These are phyloP conservation scores for Rhagophthalmus giganteus DNA, from an alignment of 2,888 invertebrate genomes.

Conservation along the genomic window DNA sequence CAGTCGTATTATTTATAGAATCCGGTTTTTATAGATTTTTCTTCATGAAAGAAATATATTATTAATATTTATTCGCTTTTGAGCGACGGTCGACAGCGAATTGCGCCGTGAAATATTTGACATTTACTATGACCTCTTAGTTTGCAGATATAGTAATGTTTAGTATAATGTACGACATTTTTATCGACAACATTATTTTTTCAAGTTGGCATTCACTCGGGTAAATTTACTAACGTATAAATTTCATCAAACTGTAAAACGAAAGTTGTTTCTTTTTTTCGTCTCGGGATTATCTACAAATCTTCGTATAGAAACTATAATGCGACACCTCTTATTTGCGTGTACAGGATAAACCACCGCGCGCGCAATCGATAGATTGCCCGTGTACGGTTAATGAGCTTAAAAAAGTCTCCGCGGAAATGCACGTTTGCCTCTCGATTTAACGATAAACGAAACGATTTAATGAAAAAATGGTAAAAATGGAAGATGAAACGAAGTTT, in stretches of 20 bases:
- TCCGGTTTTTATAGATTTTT: constrained; percentile 21
- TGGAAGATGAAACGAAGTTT: too few relatives aligned
- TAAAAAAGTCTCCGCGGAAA: too few relatives aligned
- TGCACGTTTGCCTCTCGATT: too few relatives aligned
- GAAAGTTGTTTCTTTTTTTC: constrained; percentile 7
- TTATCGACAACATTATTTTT: too few relatives aligned
- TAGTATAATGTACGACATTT: constrained; percentile 7
- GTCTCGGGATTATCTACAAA: constrained; percentile 4
- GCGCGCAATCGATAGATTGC: too few relatives aligned
- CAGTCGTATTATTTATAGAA: constrained; percentile 16
- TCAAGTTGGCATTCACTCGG: too few relatives aligned
- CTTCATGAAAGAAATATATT: constrained; percentile 18
- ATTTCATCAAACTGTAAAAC: constrained; percentile 10
- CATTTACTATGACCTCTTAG: constrained; percentile 18
- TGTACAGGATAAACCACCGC: too few relatives aligned
- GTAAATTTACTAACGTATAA: constrained; percentile 7
- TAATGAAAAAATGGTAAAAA: too few relatives aligned
- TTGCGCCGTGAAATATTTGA: constrained; percentile 12
- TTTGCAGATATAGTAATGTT: constrained; percentile 11
- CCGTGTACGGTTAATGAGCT: too few relatives aligned
- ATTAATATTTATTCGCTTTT: constrained; percentile 16
- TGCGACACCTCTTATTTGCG: too few relatives aligned
- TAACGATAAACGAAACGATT: too few relatives aligned
- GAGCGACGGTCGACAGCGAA: constrained; percentile 13
- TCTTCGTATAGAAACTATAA: too few relatives aligned